A percentile compares a stretch with the other conserved stretches of the same genome.
phyloP scores from a whole-genome alignment of 2,888 invertebrate genomes.

The Microctonus aethiopoides region DNA sequence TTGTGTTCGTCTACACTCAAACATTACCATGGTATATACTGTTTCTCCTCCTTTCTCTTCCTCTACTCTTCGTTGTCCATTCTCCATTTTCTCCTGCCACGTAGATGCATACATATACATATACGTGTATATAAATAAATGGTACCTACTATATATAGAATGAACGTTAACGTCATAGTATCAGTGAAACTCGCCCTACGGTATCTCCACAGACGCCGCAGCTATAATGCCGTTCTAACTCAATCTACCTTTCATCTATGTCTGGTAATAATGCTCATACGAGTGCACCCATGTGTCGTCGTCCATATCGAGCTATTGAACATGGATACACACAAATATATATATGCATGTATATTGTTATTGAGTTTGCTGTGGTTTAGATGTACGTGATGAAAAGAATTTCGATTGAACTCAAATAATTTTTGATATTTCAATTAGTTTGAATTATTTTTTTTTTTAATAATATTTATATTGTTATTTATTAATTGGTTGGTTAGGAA shows the following conservation, averaged over 20 bases:
- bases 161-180: conserved; percentile 31
- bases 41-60: background rate
- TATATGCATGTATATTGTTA: background rate
- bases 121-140: background rate
- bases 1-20: conserved; percentile 6
- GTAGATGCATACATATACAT: background rate
- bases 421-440: background rate
- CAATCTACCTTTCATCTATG: conserved; percentile 53
- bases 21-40: background rate
- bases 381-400: conserved; percentile 34
- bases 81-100: background rate
- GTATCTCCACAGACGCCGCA: conserved; percentile 39
- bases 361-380: too few species aligned
- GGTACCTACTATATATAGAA: background rate
- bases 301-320: conserved; percentile 12
- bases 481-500: too few species aligned
- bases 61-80: background rate
- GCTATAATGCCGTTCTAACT: conserved; percentile 47
- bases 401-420: background rate
- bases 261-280: conserved; percentile 47
- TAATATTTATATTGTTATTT: background rate
- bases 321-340: background rate
- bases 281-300: conserved; percentile 21
- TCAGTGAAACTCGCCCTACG: conserved; percentile 38
- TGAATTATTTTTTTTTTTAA: background rate